phyloP scores from a whole-genome alignment of 2,113 vertebrate species.

The Peromyscus californicus region DNA sequence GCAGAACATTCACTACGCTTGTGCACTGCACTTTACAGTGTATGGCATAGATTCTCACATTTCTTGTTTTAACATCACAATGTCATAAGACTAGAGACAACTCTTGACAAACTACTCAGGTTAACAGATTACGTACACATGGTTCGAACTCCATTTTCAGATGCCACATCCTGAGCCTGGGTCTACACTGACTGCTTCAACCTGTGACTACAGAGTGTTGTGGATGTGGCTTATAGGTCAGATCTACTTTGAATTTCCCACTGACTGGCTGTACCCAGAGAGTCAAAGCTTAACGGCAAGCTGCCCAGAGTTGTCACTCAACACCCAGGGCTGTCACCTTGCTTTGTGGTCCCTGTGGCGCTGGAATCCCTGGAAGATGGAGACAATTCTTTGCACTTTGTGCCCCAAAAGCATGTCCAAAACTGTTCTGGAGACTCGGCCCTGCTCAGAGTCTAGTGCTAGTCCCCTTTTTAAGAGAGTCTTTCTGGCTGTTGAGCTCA shows the following conservation, averaged over 20 bases:
- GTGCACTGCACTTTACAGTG: neutral
- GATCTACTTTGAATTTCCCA: neutral
- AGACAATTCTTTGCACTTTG: neutral
- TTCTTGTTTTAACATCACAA: neutral
- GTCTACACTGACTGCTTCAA: neutral
- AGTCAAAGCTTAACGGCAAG: neutral
- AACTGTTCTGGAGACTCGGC: neutral
- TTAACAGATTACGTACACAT: neutral
- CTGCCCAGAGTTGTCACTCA: neutral
- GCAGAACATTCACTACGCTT: neutral
- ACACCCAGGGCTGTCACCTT: neutral
- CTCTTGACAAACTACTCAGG: neutral
- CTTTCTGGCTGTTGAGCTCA: neutral
- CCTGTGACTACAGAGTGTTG: neutral
- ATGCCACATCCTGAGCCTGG: neutral
- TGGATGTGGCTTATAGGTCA: fast-evolving
- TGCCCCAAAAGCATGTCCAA: neutral
- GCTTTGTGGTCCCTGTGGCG: no score
- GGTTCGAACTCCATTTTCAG: neutral
- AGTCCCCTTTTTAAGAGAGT: no score
- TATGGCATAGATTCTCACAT: neutral
- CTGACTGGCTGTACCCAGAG: neutral
- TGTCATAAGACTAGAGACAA: neutral
- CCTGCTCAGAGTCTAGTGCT: neutral
- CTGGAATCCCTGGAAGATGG: neutral